These are phyloP conservation scores for Datnioides undecimradiatus DNA, from an alignment of 2,113 vertebrate genomes.

Conservation along the genomic window DNA sequence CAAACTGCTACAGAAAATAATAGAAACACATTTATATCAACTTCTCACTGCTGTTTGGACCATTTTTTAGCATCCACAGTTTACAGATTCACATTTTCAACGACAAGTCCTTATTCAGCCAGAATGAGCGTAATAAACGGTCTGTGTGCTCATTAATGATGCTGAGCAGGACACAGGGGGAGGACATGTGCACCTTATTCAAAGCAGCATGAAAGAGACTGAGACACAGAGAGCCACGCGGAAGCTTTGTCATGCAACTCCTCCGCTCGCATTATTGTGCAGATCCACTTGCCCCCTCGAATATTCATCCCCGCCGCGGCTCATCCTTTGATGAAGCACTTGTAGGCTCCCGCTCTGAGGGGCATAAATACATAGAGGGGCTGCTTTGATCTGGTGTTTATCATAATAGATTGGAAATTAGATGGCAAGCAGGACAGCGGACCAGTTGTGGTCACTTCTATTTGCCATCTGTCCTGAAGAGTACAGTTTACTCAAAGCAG, in stretches of 20 bases:
- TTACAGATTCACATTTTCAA: background rate
- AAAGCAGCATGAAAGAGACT: slow-evolving; percentile 48
- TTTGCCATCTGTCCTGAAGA: slow-evolving; percentile 10
- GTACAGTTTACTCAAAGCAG: slow-evolving; percentile 1
- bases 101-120: background rate
- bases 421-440: background rate
- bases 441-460: background rate
- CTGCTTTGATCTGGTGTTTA: slow-evolving; percentile 76
- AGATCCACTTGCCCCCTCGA: slow-evolving; percentile 69
- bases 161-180: slow-evolving; percentile 15
- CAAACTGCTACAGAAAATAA: background rate
- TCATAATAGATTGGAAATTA: slow-evolving; percentile 60
- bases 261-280: slow-evolving; percentile 79
- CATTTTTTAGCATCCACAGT: background rate
- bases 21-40: background rate
- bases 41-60: background rate
- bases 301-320: slow-evolving; percentile 51
- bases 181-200: slow-evolving; percentile 28
- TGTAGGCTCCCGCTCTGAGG: slow-evolving; percentile 29
- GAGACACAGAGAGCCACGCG: slow-evolving; percentile 11
- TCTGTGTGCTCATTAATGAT: slow-evolving; percentile 43
- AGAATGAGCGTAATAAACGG: background rate
- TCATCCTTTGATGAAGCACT: slow-evolving; percentile 81
- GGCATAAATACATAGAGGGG: slow-evolving; percentile 51
- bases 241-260: slow-evolving; percentile 63